Conservation (phyloP, 2,888 invertebrate species). For the Papilio gigon region DNA sequence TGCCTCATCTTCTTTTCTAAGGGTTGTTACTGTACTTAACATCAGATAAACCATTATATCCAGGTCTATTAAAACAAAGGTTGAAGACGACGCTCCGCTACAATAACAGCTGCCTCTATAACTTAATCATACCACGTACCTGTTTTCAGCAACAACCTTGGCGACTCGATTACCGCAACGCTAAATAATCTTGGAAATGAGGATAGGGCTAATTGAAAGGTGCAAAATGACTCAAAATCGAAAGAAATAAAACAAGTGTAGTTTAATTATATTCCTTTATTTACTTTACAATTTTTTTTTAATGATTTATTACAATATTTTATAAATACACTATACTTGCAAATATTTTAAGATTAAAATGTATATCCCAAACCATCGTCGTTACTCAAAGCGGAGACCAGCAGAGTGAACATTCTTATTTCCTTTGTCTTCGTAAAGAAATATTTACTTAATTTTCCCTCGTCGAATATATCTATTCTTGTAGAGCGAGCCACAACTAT, state of each 20-base stretch:
- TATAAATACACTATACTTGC: background rate
- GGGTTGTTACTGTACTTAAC: background rate
- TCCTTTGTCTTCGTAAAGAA: background rate
- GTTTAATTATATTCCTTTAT: background rate
- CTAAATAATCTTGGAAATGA: background rate
- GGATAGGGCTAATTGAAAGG: background rate
- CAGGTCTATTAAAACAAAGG: background rate
- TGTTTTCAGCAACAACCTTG: background rate
- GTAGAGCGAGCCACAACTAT: background rate
- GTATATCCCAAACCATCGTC: background rate
- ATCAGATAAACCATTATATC: background rate
- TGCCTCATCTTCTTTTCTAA: background rate
- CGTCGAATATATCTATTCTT: background rate
- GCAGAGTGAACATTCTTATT: background rate
- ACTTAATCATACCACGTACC: conserved; percentile 1
- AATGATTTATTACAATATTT: background rate
- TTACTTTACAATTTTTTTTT: background rate
- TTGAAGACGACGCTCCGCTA: background rate
- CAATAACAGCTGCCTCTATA: background rate
- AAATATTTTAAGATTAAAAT: background rate
- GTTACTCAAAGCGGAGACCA: background rate
- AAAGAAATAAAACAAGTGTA: conserved; percentile 1
- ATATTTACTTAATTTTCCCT: background rate
- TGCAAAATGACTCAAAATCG: background rate
- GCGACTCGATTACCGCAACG: background rate